Conservation (phyloP, 2,888 invertebrate species). For the Orchesella flavescens region DNA sequence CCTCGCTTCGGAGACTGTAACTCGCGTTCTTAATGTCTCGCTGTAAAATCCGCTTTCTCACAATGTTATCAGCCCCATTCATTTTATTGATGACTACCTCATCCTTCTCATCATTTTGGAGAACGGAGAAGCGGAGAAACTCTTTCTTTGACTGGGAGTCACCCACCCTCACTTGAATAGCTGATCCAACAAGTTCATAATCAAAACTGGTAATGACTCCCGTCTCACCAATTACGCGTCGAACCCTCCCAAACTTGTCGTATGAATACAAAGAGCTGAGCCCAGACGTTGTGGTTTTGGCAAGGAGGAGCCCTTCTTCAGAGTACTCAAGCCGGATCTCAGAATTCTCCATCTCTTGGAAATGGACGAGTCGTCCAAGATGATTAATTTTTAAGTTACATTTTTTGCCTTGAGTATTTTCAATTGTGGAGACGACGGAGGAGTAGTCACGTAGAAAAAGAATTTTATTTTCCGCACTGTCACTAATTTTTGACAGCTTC, state of each 20-base stretch:
- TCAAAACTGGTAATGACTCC: conserved; percentile 71
- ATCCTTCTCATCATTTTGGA: conserved; percentile 69
- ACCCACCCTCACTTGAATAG: conserved; percentile 68
- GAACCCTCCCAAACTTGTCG: conserved; percentile 80
- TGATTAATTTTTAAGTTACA: conserved; percentile 93
- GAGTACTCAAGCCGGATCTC: conserved; percentile 93
- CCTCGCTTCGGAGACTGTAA: conserved; percentile 68
- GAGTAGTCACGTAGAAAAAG: conserved; percentile 93
- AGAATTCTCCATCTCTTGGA: conserved; percentile 88
- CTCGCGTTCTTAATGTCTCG: conserved; percentile 70
- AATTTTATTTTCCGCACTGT: conserved; percentile 94
- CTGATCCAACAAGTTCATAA: conserved; percentile 67
- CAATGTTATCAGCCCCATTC: conserved; percentile 61
- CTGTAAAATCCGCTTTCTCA: conserved; percentile 66
- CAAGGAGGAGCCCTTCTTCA: conserved; percentile 85
- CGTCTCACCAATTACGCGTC: conserved; percentile 74
- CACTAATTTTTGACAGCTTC: conserved; percentile 92
- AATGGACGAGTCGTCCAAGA: conserved; percentile 90
- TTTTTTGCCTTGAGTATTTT: conserved; percentile 94
- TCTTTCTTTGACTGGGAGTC: conserved; percentile 69
- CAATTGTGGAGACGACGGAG: conserved; percentile 92
- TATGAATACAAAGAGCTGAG: conserved; percentile 73
- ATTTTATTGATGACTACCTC: conserved; percentile 69
- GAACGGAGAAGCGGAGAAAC: conserved; percentile 67
- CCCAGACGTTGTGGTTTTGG: conserved; percentile 72